Evolutionary conservation across 2,113 vertebrate species (phyloP), one percentile per base, ranked within the genome.

Genomic region (Phaethon lepturus): DNA sequence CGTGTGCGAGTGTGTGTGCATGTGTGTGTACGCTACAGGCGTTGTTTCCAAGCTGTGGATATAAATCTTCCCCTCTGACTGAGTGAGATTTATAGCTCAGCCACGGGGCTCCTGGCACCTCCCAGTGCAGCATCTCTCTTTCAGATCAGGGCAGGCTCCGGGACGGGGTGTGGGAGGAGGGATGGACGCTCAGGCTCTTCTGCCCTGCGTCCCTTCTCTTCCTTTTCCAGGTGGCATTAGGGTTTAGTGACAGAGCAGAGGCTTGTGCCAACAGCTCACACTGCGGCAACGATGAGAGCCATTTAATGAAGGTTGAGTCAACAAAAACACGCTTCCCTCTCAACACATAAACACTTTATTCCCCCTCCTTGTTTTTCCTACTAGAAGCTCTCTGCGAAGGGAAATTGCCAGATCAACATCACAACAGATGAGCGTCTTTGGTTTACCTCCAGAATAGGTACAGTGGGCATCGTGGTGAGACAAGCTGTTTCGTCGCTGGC

Each of bases 31-130:
- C 4, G 84, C 96, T 44, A 38, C 75, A 4, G 94, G 95, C 90
- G n/a, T 49, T 68, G 73, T 93, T 96, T 85, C 88, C 92, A 94
- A 89, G 38, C 78, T 80, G 79, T 2, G 76, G 93, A 31, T 45
- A 93, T 98, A 96, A 98, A 97, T 98, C 95, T 96, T 96, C 91
- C 62, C 47, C 50, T 69, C 59, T 50, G 96, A 97, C 84, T 49
- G 82, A 93, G 83, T 78, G 97, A 98, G 94, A 98, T 98, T 98
- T 98, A 98, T 93, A 75, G 90, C 76, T 67, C 66, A 95, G 95
- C 82, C 86, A 97, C 13, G 5, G 95, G 94, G 92, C 95, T 95
- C 40, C 74, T 7, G 3, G 97, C 93, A 59, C 84, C 94, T 87
- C 67, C 88, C 81, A 42, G 91, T 84, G n/a, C 67, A 73, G 94